phyloP scores from a whole-genome alignment of 1,140 invertebrate genomes.

The Trachymyrmex cornetzi region DNA sequence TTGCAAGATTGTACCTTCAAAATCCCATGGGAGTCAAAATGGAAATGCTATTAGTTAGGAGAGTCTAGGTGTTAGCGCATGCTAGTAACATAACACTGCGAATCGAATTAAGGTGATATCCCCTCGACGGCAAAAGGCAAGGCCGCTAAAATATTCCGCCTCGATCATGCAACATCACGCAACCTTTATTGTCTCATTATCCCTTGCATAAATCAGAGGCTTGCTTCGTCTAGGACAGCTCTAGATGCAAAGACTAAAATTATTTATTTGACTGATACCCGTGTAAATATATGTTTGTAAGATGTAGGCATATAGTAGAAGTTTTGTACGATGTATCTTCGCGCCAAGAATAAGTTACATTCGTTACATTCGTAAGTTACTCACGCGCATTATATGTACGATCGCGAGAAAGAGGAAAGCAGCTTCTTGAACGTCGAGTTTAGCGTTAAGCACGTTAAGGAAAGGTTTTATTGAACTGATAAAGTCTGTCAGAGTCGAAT shows the following conservation, averaged over 20 bases:
- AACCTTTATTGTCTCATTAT: slow-evolving; percentile 33
- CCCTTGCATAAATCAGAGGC: slow-evolving; percentile 15
- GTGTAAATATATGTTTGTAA: slow-evolving; percentile 85
- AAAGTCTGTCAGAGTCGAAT: slow-evolving; percentile 10
- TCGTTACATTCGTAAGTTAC: slow-evolving; percentile 52
- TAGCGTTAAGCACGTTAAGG: slow-evolving; percentile 18
- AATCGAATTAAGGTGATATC: slow-evolving; percentile 33
- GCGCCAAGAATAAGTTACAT: slow-evolving; percentile 67
- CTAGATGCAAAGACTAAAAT: slow-evolving; percentile 68
- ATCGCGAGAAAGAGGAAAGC: slow-evolving; percentile 37
- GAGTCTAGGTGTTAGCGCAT: slow-evolving; percentile 45
- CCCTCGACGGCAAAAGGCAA: slow-evolving; percentile 1
- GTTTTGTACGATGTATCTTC: slow-evolving; percentile 74
- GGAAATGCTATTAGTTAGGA: slow-evolving; percentile 55
- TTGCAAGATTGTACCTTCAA: slow-evolving; percentile 34
- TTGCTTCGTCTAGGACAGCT: slow-evolving; percentile 46
- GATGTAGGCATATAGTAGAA: slow-evolving; percentile 25
- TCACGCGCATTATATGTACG: slow-evolving; percentile 26
- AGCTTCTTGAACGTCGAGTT: slow-evolving; percentile 52
- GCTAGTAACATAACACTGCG: slow-evolving; percentile 25
- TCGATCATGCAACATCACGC: slow-evolving; percentile 35
- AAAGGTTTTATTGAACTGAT: slow-evolving; percentile 72
- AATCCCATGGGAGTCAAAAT: slow-evolving; percentile 59
- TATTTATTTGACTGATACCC: slow-evolving; percentile 85
- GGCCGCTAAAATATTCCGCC: neutral